These are phyloP conservation scores for Passer montanus DNA, from an alignment of 2,113 vertebrate genomes.

Conservation along the genomic window DNA sequence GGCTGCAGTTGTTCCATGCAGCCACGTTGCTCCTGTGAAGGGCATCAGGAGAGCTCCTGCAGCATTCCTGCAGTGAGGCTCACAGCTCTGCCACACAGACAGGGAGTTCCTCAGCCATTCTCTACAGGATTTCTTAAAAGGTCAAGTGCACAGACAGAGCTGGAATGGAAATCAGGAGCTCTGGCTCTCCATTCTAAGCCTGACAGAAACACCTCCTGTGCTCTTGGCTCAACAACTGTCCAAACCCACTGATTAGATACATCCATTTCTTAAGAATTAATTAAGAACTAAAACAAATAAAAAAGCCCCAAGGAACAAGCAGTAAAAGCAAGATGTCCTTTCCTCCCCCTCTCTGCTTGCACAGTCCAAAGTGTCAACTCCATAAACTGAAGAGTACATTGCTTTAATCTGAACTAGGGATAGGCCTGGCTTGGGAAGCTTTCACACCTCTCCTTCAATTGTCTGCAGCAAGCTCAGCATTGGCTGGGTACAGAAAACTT, in stretches of 20 bases:
- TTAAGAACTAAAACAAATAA: background rate
- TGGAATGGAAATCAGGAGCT: background rate
- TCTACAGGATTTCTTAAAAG: background rate
- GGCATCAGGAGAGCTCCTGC: accelerated
- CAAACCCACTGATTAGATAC: constrained; percentile 17
- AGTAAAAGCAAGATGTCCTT: background rate
- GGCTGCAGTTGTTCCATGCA: background rate
- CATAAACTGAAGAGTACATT: background rate
- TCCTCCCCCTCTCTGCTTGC: background rate
- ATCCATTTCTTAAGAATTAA: constrained; percentile 19
- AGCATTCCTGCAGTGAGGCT: background rate
- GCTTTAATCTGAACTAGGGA: background rate
- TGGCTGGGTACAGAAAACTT: background rate
- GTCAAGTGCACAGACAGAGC: constrained; percentile 6
- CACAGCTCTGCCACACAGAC: background rate
- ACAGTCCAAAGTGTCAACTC: background rate
- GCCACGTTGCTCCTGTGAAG: background rate
- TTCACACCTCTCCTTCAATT: background rate
- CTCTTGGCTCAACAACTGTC: background rate
- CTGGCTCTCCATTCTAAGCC: background rate
- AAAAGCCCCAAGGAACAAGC: background rate
- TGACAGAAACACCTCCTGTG: background rate
- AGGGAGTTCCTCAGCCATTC: background rate
- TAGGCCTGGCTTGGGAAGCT: background rate
- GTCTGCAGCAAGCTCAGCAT: background rate